Base-by-base conservation (phyloP, 2,113 vertebrate species). In the Lampris megalopsis region DNA sequence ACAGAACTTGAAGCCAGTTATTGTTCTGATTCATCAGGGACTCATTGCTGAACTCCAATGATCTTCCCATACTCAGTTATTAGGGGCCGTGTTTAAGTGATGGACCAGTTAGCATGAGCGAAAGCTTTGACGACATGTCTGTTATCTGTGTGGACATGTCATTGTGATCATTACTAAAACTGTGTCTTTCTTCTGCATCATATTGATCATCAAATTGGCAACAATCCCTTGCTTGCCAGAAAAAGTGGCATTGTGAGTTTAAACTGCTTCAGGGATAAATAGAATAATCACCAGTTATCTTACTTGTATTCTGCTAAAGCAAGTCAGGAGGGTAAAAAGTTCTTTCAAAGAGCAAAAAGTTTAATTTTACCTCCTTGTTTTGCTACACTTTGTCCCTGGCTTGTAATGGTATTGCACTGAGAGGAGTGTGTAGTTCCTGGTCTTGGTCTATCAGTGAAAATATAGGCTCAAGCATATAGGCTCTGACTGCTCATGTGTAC, bases 21-120 rank as follows among this genome's bases (percentile, higher is more conserved):
- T 90, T 91, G 86, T 76, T 85, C 83, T 79, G 82, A 92, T 92
- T 81, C 79, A 76, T 86, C 81, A 71, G 53, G 42, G 48, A 45
- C 68, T 81, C 78, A 52, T 49, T 0, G 68, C 75, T 74, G 59
- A 71, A 66, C 78, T 80, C 56, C 70, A 71, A 81, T 61, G 62
- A 69, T 37, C 76, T 52, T 58, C 68, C 62, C 67, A 11, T 53
- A 68, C 50, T 70, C 53, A 43, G 68, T 75, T 71, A 71, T 84
- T 63, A 73, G 63, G 66, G 42, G 13, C 58, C 53, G 43, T 45
- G 63, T 50, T 78, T 66, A 77, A 79, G 59, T 77, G 63, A 62
- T 52, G 2, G 75, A 72, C 77, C 71, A 75, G 62, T 81, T 85
- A 79, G 68, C n/a, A 8, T 24, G 9, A 38, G 41, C 10, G 43